Conservation (phyloP, 2,797 vertebrate species). For the Alfaro cultratus region DNA sequence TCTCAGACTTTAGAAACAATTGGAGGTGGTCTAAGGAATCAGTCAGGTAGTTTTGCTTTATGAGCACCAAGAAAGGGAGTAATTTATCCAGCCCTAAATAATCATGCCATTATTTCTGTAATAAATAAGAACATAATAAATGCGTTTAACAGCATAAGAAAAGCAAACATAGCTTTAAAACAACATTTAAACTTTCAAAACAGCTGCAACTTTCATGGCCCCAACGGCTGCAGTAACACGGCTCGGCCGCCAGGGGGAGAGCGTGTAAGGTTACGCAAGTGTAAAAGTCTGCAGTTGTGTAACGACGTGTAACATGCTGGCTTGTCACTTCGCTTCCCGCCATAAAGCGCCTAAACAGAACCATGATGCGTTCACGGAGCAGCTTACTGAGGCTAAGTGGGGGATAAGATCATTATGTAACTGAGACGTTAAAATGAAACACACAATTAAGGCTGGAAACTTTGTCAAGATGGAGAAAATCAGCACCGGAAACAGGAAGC, state of each 20-base stretch:
- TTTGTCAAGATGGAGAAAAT: slow-evolving; percentile 1
- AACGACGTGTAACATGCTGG: slow-evolving; percentile 39
- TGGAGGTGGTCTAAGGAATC: too few species aligned
- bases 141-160: neutral
- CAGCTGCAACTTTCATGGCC: slow-evolving; percentile 37
- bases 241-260: slow-evolving; percentile 33
- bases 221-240: slow-evolving; percentile 14
- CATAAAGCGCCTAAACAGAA: too few species aligned
- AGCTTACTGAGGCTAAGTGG: neutral
- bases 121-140: too few species aligned
- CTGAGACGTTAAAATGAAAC: slow-evolving; percentile 29
- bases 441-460: slow-evolving; percentile 5
- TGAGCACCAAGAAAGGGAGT: too few species aligned
- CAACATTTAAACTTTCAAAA: neutral
- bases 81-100: too few species aligned
- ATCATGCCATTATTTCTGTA: too few species aligned
- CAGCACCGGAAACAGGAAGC: slow-evolving; percentile 39
- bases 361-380: neutral
- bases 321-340: neutral
- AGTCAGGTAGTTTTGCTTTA: too few species aligned
- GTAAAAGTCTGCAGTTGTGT: slow-evolving; percentile 70
- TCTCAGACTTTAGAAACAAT: too few species aligned
- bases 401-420: slow-evolving; percentile 49
- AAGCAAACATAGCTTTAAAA: neutral
- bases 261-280: slow-evolving; percentile 73